Base-by-base conservation (phyloP, 2,113 vertebrate species). In the Rhinolophus sinicus region DNA sequence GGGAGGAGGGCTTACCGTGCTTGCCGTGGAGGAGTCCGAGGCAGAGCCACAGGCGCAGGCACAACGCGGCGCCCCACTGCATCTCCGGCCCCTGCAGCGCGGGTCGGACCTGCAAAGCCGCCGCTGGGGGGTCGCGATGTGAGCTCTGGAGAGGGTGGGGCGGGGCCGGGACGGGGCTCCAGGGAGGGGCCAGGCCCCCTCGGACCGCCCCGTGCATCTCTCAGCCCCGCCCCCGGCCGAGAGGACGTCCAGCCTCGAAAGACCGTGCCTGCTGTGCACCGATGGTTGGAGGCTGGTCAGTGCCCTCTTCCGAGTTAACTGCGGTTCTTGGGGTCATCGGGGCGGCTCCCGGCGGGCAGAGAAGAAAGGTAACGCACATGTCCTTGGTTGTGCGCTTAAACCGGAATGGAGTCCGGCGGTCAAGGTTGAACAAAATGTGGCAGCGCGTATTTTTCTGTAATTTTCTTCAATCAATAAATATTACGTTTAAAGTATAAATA, bases 11-110 rank as follows among this genome's bases (percentile, higher is more conserved):
- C 60, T 82, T 30, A 60, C 77, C 50, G 40, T 6, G 88, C 90
- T 96, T 70, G 93, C 77, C 47, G 70, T 88, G 15, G 1, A 97
- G 58, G 67, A 97, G 58, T 86, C 90, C 91, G 21, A 97, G 81
- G 92, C 85, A 95, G 76, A 97, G 94, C 95, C 97, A 96, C 70
- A 97, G 96, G 85, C 87, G 85, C 85, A 97, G 93, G 88, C 90
- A 88, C 81, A 30, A 54, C 76, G 76, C 92, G 78, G 95, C 58
- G 50, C 85, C 75, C 56, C 19, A 77, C 85, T 73, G 97, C 97
- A 97, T 98, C 96, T 98, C 97, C 94, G 64, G 97, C 95, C 90
- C 80, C 89, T 80, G 92, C 22, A n/a, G 89, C 96, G 24, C 89
- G 65, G 87, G 67, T 73, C 40, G 1, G 84, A 95, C 82, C 58